These are phyloP conservation scores for Rattus rattus DNA, from an alignment of 2,113 vertebrate genomes.

Conservation along the genomic window DNA sequence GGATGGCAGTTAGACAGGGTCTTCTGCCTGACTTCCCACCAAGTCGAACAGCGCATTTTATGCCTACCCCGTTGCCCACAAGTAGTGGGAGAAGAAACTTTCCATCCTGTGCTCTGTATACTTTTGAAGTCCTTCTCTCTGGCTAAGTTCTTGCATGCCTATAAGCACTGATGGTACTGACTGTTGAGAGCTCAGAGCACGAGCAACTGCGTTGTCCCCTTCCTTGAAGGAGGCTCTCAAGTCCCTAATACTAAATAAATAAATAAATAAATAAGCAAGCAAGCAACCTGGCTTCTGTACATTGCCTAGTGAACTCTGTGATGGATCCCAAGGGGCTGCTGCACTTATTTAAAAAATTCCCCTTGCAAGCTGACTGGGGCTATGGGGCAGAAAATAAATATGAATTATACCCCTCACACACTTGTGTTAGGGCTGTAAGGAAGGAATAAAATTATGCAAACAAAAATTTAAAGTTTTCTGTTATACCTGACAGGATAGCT, in stretches of 20 bases:
- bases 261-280: too few relatives aligned
- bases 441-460: background rate
- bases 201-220: background rate
- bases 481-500: background rate
- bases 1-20: too few relatives aligned
- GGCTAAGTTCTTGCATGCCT: background rate
- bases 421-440: background rate
- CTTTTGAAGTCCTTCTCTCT: background rate
- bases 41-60: background rate
- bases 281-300: background rate
- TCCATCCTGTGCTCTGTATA: background rate
- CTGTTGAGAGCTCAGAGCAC: background rate
- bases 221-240: background rate
- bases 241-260: background rate
- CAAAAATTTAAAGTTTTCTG: background rate
- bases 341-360: background rate
- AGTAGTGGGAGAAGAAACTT: too few relatives aligned
- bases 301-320: background rate
- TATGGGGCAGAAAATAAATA: background rate
- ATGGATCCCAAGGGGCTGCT: background rate
- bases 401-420: accelerated
- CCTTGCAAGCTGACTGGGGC: background rate
- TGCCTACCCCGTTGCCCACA: background rate
- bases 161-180: background rate
- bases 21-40: background rate